Conservation (phyloP, 1,140 invertebrate species). For the Mylabris phalerata region DNA sequence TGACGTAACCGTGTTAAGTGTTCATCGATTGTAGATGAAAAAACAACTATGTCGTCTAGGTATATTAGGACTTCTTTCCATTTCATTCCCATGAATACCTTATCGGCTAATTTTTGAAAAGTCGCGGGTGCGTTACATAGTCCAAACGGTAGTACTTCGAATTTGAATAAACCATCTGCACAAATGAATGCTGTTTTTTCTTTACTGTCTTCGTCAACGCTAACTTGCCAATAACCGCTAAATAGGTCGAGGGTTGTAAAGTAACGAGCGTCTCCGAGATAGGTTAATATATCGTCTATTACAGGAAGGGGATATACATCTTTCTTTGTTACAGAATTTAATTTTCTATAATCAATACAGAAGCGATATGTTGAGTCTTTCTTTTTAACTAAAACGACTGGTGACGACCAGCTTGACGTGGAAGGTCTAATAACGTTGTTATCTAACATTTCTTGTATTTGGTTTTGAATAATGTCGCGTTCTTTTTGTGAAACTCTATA, state of each 20-base stretch:
- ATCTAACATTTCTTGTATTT: slow-evolving; percentile 25
- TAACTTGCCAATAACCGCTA: slow-evolving; percentile 46
- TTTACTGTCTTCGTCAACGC: not conserved
- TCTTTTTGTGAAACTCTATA: slow-evolving; percentile 26
- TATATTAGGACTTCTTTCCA: slow-evolving; percentile 10
- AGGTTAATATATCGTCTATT: not conserved
- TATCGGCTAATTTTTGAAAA: slow-evolving; percentile 15
- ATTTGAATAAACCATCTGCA: not conserved
- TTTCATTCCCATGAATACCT: slow-evolving; percentile 5
- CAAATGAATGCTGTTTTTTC: not conserved
- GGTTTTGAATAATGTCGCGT: slow-evolving; percentile 19
- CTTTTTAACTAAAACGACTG: slow-evolving; percentile 12
- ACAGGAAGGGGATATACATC: too few species aligned
- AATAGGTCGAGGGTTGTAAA: slow-evolving; percentile 38
- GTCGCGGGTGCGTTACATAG: slow-evolving; percentile 22
- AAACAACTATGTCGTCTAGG: slow-evolving; percentile 11
- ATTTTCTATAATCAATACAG: slow-evolving; percentile 9
- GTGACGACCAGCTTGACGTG: slow-evolving; percentile 12
- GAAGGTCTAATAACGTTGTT: slow-evolving; percentile 6
- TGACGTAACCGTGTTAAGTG: not conserved
- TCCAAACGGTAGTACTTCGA: slow-evolving; percentile 21
- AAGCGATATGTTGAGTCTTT: slow-evolving; percentile 2
- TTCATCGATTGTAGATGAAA: slow-evolving; percentile 3
- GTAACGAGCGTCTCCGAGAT: not conserved
- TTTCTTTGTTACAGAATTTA: too few species aligned